Evolutionary conservation across 2,888 invertebrate genomes (phyloP), one percentile per base, ranked within the genome.

Genomic region (Ochropacha duplaris): DNA sequence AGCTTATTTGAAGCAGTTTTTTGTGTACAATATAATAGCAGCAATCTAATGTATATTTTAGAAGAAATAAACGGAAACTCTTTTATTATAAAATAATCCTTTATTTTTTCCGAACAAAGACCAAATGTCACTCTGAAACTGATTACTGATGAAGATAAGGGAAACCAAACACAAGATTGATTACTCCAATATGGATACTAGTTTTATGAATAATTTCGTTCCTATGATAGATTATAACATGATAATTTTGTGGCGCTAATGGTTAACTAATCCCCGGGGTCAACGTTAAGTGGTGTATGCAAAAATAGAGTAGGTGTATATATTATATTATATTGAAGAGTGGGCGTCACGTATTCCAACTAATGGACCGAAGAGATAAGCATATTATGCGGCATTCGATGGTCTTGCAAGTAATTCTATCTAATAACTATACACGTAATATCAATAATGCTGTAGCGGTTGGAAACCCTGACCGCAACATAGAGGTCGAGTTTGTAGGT

Each of bases 281-380:
- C 61, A 49, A 63, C 55, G 56, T 64, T 69, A 65, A 70, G 71
- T 69, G 66, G 59, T 60, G 19, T 57, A 66, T 68, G 59, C 62
- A 65, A 68, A 71, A 72, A 72, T 68, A 68, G 60, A 5, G 36
- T 36, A 5, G 36, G 36, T 36, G 62, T 64, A 62, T 65, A n/a
- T 44, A 44, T 44, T n/a, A 16, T 1, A 39, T 39, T 16, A 39
- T 1, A n/a, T n/a, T n/a, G 39, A 6, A 9, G 39, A 16, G 31
- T 16, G 16, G n/a, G 69, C 74, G 68, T 78, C 74, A 67, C 65
- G 70, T 81, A 73, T 72, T 72, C 50, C 31, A 54, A 50, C 72
- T 82, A 82, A 81, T 82, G 79, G 77, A 70, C 58, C 57, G 61
- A 50, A 8, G 28, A 54, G 64, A 65, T 71, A 36, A 36, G 4